Evolutionary conservation across 1,140 invertebrate species (phyloP).

Genomic region (Cotesia typhae): DNA sequence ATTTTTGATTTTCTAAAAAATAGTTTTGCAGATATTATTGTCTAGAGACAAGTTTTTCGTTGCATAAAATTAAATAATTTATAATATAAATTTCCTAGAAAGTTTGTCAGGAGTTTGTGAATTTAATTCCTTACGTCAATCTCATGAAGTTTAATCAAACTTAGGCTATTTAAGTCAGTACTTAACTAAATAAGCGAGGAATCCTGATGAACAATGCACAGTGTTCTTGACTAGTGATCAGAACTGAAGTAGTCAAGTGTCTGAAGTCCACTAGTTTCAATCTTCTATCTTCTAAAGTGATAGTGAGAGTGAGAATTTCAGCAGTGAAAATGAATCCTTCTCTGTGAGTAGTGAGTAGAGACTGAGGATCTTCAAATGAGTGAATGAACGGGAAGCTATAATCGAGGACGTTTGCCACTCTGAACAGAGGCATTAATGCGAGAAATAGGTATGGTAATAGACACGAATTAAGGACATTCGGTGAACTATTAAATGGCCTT

Average conservation of each 20-base stretch:
- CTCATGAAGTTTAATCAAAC: constrained; percentile 1
- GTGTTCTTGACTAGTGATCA: constrained; percentile 1
- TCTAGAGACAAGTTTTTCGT: too few relatives aligned
- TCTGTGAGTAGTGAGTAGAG: too few relatives aligned
- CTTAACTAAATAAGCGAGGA: constrained; percentile 5
- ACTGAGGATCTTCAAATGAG: too few relatives aligned
- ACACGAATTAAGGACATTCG: constrained; percentile 28
- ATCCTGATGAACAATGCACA: not conserved
- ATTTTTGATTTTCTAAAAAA: too few relatives aligned
- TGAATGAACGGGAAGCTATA: not conserved
- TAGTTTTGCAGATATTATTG: too few relatives aligned
- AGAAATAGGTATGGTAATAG: constrained; percentile 31
- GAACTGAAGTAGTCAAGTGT: not conserved
- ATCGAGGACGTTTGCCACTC: not conserved
- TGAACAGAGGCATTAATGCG: constrained; percentile 4
- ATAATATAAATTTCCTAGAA: not conserved
- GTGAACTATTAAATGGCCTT: constrained; percentile 16
- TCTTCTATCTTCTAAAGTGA: too few relatives aligned
- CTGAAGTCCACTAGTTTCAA: not conserved
- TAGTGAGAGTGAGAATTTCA: too few relatives aligned
- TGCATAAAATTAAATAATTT: not conserved
- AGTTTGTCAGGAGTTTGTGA: constrained; percentile 2
- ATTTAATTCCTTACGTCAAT: constrained; percentile 15
- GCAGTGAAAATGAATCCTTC: too few relatives aligned
- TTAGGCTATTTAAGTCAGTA: constrained; percentile 3